Conservation (phyloP, 2,888 invertebrate species). For the Cheiracanthium punctorium region DNA sequence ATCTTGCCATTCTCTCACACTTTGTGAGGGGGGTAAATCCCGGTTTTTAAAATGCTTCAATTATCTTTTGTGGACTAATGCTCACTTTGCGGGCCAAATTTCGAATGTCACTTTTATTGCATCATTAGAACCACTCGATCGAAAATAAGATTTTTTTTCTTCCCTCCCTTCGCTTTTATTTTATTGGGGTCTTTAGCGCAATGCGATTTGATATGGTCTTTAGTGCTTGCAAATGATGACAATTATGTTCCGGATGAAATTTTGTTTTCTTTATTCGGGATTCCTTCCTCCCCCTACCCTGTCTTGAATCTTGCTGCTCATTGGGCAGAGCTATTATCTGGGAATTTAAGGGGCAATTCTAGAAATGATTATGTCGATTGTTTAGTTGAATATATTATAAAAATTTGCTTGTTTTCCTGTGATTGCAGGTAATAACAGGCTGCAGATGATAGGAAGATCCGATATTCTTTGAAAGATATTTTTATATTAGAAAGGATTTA, state of each 20-base stretch:
- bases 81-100: constrained; percentile 56
- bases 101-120: constrained; percentile 64
- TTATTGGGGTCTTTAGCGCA: constrained; percentile 58
- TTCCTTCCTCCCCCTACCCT: background rate
- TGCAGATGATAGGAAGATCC: background rate
- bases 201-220: constrained; percentile 65
- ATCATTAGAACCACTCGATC: constrained; percentile 55
- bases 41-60: constrained; percentile 68
- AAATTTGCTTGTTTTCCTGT: background rate
- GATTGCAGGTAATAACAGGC: background rate
- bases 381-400: constrained; percentile 1
- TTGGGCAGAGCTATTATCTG: background rate
- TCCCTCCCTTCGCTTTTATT: background rate
- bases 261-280: background rate
- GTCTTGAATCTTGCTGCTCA: background rate
- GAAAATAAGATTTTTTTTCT: constrained; percentile 49
- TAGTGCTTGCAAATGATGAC: constrained; percentile 63
- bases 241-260: constrained; percentile 50
- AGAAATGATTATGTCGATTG: background rate
- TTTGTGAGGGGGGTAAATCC: constrained; percentile 9
- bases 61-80: constrained; percentile 61
- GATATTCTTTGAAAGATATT: no score
- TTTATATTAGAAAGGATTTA: no score
- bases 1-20: constrained; percentile 61
- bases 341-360: background rate